Conservation (phyloP, 2,113 vertebrate species). For the Trochalopteron elliotii region DNA sequence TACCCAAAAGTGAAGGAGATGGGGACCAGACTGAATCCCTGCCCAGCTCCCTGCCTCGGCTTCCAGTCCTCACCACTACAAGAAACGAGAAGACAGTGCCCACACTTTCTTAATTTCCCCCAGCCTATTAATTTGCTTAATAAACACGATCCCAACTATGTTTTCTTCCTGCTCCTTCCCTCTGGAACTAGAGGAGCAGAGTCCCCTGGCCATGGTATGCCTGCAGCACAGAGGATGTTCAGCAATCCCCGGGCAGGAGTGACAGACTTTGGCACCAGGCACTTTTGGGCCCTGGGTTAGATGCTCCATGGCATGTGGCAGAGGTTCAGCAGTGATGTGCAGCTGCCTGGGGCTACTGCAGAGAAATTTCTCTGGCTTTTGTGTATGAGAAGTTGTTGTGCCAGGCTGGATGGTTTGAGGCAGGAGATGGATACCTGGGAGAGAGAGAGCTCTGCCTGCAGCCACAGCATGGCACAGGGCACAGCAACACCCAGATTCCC, state of each 20-base stretch:
- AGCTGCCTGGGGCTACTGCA: constrained; percentile 13
- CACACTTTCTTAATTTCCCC: neutral
- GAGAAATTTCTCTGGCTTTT: neutral
- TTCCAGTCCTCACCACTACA: neutral
- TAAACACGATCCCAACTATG: neutral
- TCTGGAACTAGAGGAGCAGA: neutral
- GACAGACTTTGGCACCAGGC: neutral
- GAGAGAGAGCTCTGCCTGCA: neutral
- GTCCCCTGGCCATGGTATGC: neutral
- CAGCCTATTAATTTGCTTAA: constrained; percentile 20
- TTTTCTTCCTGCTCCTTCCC: neutral
- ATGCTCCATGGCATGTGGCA: neutral
- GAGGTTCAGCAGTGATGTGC: neutral
- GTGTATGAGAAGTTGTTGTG: neutral
- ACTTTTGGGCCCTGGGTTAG: neutral
- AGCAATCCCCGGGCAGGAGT: neutral
- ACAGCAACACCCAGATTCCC: neutral
- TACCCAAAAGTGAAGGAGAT: rapidly evolving
- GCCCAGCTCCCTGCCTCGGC: neutral
- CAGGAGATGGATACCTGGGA: neutral
- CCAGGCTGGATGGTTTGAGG: neutral
- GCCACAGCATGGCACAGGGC: neutral
- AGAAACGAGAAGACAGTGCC: neutral
- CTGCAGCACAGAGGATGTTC: neutral
- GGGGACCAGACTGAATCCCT: neutral